Evolutionary conservation across 2,113 vertebrate species (phyloP), one percentile per base, ranked within the genome.

Genomic region (Grammomys dolichurus): DNA sequence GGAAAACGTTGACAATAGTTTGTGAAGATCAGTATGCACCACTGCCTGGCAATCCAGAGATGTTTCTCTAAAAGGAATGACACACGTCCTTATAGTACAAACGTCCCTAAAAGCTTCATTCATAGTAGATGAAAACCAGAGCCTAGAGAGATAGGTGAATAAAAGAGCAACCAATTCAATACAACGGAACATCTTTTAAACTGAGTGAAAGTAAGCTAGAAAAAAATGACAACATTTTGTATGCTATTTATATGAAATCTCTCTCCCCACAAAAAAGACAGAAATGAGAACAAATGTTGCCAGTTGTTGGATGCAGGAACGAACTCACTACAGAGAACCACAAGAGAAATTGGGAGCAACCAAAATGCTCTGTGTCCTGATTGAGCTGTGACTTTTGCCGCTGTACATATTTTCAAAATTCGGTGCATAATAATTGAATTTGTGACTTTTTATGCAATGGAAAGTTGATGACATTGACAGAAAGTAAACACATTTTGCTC

Each of bases 51-150:
- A 5, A 87, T 69, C 51, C 22, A 4, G 43, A 76, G 51, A 40
- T 69, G 70, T 72, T 87, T 87, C 33, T n/a, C 17, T 14, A 90
- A 88, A 2, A 90, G n/a, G 84, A 93, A 89, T 89, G 20, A 89
- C 89, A 51, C 69, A 56, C 40, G 16, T 93, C 90, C 7, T 54
- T 17, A 90, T 7, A 86, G 33, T 36, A 77, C 19, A 77, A 91
- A 95, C 90, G 72, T 95, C 77, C 40, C 88, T 65, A 58, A 77
- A 93, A 92, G 0, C 7, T 22, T 93, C 75, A 28, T 70, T 84
- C 69, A 43, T 65, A 69, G 73, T 28, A 80, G 16, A 56, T 28
- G 76, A 95, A 96, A 90, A 63, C 12, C 31, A 2, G 11, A 46
- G 13, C 70, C 17, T 87, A 58, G 73, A 76, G 91, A 36, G 65